Conservation (phyloP, 2,888 invertebrate species). For the Rhogogaster chlorosoma region DNA sequence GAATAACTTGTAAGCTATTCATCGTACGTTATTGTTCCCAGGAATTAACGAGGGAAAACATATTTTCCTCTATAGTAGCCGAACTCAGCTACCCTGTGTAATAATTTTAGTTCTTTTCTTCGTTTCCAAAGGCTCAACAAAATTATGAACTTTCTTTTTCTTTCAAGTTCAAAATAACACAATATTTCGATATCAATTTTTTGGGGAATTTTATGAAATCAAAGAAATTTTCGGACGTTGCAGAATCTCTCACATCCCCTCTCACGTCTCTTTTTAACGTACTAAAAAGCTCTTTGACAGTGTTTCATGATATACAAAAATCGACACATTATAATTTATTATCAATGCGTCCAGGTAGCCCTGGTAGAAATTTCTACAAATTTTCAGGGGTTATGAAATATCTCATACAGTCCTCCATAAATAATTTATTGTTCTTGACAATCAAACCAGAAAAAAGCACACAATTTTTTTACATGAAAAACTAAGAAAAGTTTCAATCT, state of each 20-base stretch:
- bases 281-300: not conserved
- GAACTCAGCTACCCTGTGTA: not conserved
- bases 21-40: not conserved
- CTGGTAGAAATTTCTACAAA: no score
- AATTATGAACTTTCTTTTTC: not conserved
- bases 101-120: not conserved
- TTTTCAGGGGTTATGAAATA: no score
- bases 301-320: not conserved
- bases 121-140: not conserved
- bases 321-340: not conserved
- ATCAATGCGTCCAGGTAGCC: not conserved
- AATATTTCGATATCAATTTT: not conserved
- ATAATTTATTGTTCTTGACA: no score
- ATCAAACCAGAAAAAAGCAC: no score
- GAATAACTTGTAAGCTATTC: not conserved
- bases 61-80: not conserved
- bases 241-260: not conserved
- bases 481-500: no score
- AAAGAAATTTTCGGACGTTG: not conserved
- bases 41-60: not conserved
- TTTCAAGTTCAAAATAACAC: not conserved
- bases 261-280: not conserved
- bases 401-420: no score
- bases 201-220: not conserved
- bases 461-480: no score